Evolutionary conservation across 2,113 vertebrate species (phyloP), one percentile per base, ranked within the genome.

Genomic region (Gadus chalcogrammus): DNA sequence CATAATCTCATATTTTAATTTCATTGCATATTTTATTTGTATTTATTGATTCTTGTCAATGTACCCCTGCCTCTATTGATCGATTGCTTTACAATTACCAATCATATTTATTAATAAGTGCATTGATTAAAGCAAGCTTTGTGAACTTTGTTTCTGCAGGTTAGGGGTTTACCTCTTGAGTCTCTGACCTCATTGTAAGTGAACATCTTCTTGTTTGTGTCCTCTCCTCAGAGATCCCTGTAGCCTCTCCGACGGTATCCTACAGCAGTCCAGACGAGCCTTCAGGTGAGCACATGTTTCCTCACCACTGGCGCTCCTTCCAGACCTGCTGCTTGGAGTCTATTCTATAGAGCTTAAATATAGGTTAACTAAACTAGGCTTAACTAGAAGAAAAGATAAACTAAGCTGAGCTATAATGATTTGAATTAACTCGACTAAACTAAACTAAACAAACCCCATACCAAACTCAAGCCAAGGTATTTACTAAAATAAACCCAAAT

Each of bases 251-350:
- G 0, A 96, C 97, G 65, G 94, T 95, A 0, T 82, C 92, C 0
- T 92, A 95, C 85, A 97, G 90, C 92, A 97, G 93, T 82, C 92
- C 94, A 0, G 96, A 98, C 78, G 95, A 97, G 74, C 94, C 95
- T 0, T 93, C 95, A 92, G 97, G 97, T 99, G 90, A 38, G 92
- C 35, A 8, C 48, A 58, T 58, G n/a, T n/a, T 58, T 58, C 53
- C 13, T 35, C 31, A 48, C 8, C 11, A 48, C 42, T 48, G 42
- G 9, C 2, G 2, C 9, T 48, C 2, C 11, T 4, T 6, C 11
- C 11, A 42, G 5, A 42, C 38, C 11, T 9, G 2, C 42, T 2
- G 42, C 42, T 48, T 48, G 42, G 42, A 48, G 7, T 13, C 9
- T 48, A 9, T 35, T 35, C 31, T 35, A 35, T 7, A 35, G 13